Conservation (phyloP, 2,113 vertebrate species). For the Nibea coibor region DNA sequence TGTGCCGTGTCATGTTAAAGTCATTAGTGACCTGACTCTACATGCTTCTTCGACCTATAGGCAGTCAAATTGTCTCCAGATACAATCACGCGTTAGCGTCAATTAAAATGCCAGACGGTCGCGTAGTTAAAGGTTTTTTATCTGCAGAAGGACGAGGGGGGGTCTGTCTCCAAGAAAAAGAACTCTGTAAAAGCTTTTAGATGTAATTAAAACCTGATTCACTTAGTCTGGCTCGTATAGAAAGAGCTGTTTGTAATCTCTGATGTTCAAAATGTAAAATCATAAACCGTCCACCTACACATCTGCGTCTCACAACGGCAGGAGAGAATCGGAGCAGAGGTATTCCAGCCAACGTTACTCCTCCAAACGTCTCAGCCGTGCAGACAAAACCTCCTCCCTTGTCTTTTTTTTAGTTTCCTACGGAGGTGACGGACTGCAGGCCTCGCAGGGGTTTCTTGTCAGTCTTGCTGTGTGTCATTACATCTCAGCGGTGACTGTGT, state of each 20-base stretch:
- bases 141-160: no score
- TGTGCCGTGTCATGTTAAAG: slow-evolving; percentile 15
- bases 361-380: neutral
- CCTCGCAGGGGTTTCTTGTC: neutral
- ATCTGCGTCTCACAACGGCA: neutral
- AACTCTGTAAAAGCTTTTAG: neutral
- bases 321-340: neutral
- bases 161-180: neutral
- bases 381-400: neutral
- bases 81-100: neutral
- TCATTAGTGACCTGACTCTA: neutral
- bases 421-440: neutral
- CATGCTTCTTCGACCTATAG: neutral
- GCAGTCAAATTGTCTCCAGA: neutral
- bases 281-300: neutral
- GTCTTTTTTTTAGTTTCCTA: neutral
- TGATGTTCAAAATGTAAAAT: neutral
- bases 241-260: neutral
- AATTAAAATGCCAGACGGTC: neutral
- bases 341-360: neutral
- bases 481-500: slow-evolving; percentile 9
- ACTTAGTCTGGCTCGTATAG: neutral
- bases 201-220: neutral
- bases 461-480: slow-evolving; percentile 3
- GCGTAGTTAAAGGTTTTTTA: neutral